Evolutionary conservation across 1,140 invertebrate species (phyloP).

Genomic region (Oscheius sp.): DNA sequence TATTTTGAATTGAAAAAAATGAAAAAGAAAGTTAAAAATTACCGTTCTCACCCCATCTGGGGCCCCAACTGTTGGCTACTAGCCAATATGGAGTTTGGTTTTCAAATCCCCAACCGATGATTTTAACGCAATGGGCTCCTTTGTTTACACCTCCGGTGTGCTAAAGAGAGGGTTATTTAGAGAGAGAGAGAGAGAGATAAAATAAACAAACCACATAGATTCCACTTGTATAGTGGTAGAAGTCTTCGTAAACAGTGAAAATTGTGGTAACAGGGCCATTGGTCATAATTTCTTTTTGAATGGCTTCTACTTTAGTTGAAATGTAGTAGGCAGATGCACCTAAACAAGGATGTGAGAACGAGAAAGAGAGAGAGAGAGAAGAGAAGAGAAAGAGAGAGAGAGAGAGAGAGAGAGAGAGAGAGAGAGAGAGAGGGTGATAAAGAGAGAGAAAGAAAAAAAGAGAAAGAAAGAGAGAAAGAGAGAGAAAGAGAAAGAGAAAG

Average conservation of each 20-base stretch:
- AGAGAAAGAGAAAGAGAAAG: too few relatives aligned
- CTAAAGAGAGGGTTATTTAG: too few relatives aligned
- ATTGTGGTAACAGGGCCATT: background rate
- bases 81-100: constrained; percentile 1
- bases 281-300: constrained; percentile 1
- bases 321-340: too few relatives aligned
- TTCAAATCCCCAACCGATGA: background rate
- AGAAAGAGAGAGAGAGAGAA: too few relatives aligned
- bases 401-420: too few relatives aligned
- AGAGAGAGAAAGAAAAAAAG: too few relatives aligned
- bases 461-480: too few relatives aligned
- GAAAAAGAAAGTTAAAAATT: too few relatives aligned
- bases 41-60: background rate
- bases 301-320: background rate
- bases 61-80: background rate
- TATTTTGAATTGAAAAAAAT: background rate
- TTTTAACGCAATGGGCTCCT: background rate
- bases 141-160: background rate
- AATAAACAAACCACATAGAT: background rate
- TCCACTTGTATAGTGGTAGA: background rate
- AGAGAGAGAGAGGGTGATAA: too few relatives aligned
- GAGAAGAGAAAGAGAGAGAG: too few relatives aligned
- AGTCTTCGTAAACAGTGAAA: background rate
- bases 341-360: too few relatives aligned
- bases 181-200: too few relatives aligned